Conservation (phyloP, 2,888 invertebrate species). For the Tinea pellionella region DNA sequence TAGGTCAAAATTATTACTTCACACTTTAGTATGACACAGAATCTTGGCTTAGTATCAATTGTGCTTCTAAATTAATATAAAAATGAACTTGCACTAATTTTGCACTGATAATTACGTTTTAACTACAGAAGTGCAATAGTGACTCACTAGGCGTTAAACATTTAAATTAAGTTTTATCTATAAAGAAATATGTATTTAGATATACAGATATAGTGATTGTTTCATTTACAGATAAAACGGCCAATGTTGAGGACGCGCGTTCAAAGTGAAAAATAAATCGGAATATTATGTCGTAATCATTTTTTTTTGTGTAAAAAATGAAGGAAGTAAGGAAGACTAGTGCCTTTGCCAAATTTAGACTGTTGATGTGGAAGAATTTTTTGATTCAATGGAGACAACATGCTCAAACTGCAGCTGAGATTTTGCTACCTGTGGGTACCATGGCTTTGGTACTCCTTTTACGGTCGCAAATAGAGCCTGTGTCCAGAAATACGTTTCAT, state of each 20-base stretch:
- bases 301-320: background rate
- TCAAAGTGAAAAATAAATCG: background rate
- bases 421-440: slow-evolving; percentile 75
- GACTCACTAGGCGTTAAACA: background rate
- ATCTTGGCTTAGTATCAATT: background rate
- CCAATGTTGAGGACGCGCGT: slow-evolving; percentile 7
- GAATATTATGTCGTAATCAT: background rate
- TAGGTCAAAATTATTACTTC: background rate
- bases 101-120: background rate
- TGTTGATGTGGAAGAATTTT: slow-evolving; percentile 88
- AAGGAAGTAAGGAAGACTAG: background rate
- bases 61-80: too few relatives aligned
- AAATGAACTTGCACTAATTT: background rate
- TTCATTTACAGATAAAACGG: slow-evolving; percentile 8
- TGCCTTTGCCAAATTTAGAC: slow-evolving; percentile 70
- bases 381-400: slow-evolving; percentile 80
- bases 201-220: slow-evolving; percentile 1
- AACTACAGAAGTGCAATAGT: background rate
- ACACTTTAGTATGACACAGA: background rate
- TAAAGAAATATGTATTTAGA: background rate
- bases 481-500: slow-evolving; percentile 24
- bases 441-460: slow-evolving; percentile 76
- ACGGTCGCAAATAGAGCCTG: slow-evolving; percentile 74
- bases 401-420: slow-evolving; percentile 74
- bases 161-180: background rate